Base-by-base conservation (phyloP, 2,113 vertebrate genomes). In the Cyphomyrus plagiostoma region DNA sequence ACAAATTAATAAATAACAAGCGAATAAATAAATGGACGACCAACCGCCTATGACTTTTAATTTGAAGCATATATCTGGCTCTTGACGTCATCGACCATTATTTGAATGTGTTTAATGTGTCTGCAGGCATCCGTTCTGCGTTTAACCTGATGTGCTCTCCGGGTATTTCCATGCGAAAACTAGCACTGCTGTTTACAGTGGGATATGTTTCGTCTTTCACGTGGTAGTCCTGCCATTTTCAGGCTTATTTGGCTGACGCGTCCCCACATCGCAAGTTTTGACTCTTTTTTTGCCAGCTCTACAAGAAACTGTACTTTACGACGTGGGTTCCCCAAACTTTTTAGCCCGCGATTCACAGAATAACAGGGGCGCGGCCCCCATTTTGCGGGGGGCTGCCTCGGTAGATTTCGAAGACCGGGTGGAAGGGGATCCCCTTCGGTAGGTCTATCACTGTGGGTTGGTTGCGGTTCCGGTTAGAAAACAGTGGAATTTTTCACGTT, bases 221-320 rank as follows among this genome's bases (percentile, higher is more conserved):
- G 26, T 66, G n/a, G 58, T 26, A 26, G n/a, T 10, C 58, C 9
- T 10, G n/a, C 58, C 58, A 26, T 70, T 26, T 66, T 70, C 62
- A 46, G 21, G 21, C 15, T 19, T 70, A 90, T 92, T 90, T 90
- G 85, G 0, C 4, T 89, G 89, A 90, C 92, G 89, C 90, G 56
- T 89, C 90, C 92, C 90, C 90, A 92, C 90, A 15, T 89, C 89
- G 70, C 70, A 0, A 52, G 1, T 62, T n/a, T 62, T 21, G 21
- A 58, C 7, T n/a, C 56, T 58, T n/a, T 58, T 58, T 62, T 62
- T 62, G 2, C 56, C 2, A n/a, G 23, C 21, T 62, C 23, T 62
- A n/a, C 56, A 8, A 62, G 56, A 62, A 62, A 62, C 21, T 62
- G 56, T 62, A 56, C 53, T 56, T 56, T 53, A 53, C 52, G 17